Base-by-base conservation (phyloP, 2,797 vertebrate species). In the Melanotaenia pygmaea region DNA sequence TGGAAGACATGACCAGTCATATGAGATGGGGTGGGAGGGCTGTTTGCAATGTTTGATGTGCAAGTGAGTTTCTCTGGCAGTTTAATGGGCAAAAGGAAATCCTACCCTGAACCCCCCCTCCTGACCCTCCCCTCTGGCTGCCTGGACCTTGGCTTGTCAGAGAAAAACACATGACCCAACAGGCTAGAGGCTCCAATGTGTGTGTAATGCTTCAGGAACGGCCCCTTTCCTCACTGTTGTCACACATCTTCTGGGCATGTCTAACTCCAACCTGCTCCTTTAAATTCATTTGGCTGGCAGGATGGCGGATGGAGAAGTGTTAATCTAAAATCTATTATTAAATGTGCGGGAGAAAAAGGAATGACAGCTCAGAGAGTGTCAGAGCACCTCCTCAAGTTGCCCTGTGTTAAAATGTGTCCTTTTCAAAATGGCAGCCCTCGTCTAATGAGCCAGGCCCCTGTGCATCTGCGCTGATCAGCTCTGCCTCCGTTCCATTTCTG, bases 341-440 rank as follows among this genome's bases (percentile, higher is more conserved):
- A 63, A 28, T 57, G 28, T 57, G 54, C 28, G 5, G 16, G 20
- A 8, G 43, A 9, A 11, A n/a, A 50, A 47, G 45, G 57, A 16
- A 43, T 13, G 24, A 37, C 37, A 28, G 16, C 22, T 2, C 13
- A 11, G 5, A 1, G 53, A 71, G 66, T 80, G 79, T 67, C 76
- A 77, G 59, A 24, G 32, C 35, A 12, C 54, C 65, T 64, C 50
- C 73, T 77, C 45, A 64, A 71, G 62, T 65, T 75, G 65, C 64
- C 74, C 67, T 20, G 14, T 64, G 64, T 80, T 79, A 65, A 86
- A 83, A 70, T 63, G 32, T 86, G 80, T 91, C 81, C 72, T 87
- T 87, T 57, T 86, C 69, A 87, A 89, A 89, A 85, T 90, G 84
- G 86, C 81, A 87, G 67, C 73, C 80, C 73, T 60, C 4, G 4